A percentile compares a stretch with the other conserved stretches of the same genome.
Evolutionary conservation across 2,113 vertebrate genomes (phyloP).

Genomic region (Mesitornis unicolor): DNA sequence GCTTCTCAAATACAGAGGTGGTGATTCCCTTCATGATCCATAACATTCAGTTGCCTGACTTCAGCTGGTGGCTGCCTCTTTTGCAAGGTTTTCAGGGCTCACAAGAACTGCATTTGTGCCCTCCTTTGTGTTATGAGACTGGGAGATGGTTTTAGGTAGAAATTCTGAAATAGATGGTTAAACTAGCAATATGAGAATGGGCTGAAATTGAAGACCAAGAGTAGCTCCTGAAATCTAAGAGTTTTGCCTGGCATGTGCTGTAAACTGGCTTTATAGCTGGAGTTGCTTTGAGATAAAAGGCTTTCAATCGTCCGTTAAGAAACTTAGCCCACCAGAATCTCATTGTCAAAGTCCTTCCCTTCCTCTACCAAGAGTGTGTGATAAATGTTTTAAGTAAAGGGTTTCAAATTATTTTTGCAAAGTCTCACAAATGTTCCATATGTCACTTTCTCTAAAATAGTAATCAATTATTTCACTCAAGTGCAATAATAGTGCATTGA

Average conservation of each 20-base stretch:
- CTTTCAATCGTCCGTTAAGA: background rate
- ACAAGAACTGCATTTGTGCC: background rate
- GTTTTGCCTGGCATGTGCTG: background rate
- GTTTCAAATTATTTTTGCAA: slow-evolving; percentile 35
- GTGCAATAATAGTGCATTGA: slow-evolving; percentile 49
- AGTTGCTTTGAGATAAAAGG: background rate
- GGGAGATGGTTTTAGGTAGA: background rate
- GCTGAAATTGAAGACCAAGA: background rate
- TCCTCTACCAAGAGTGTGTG: background rate
- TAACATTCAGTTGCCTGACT: background rate
- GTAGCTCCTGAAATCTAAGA: background rate
- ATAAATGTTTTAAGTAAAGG: slow-evolving; percentile 24
- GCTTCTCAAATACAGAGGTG: accelerated
- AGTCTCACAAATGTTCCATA: slow-evolving; percentile 46
- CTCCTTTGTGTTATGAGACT: accelerated
- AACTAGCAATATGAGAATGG: background rate
- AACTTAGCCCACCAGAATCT: background rate
- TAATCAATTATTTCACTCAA: slow-evolving; percentile 61
- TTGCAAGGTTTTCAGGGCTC: background rate
- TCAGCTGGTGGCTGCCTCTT: background rate
- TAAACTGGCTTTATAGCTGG: background rate
- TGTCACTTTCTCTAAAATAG: slow-evolving; percentile 54
- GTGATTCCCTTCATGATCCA: background rate
- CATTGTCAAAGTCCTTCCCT: background rate
- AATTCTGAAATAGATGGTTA: background rate